phyloP scores from a whole-genome alignment of 2,888 invertebrate genomes.

The Omphaloscelis lunosa region DNA sequence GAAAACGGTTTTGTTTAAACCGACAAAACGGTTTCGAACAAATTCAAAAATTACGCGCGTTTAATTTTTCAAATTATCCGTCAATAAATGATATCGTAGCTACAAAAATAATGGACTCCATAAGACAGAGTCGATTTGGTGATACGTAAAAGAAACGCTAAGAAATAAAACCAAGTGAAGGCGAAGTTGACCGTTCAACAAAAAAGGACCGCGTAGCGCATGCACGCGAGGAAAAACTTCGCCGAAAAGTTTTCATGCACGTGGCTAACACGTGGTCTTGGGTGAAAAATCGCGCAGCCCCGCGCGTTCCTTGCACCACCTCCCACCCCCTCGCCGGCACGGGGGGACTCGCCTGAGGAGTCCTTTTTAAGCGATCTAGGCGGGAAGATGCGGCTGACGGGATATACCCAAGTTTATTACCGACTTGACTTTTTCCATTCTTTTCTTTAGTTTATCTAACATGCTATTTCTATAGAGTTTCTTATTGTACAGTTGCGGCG shows the following conservation, averaged over 20 bases:
- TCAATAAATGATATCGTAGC: slow-evolving; percentile 62
- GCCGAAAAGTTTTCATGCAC: slow-evolving; percentile 85
- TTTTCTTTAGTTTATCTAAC: slow-evolving; percentile 54
- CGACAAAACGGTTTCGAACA: slow-evolving; percentile 71
- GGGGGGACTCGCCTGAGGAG: slow-evolving; percentile 68
- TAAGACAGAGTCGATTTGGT: slow-evolving; percentile 54
- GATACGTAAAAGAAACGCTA: slow-evolving; percentile 62
- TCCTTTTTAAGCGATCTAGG: slow-evolving; percentile 74
- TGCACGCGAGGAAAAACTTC: slow-evolving; percentile 78
- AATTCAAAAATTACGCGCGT: slow-evolving; percentile 69
- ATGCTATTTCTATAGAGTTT: slow-evolving; percentile 60
- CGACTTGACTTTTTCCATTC: slow-evolving; percentile 59
- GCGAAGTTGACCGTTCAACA: slow-evolving; percentile 46
- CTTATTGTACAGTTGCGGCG: slow-evolving; percentile 79
- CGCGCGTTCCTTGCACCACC: slow-evolving; percentile 78
- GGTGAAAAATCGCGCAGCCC: slow-evolving; percentile 88
- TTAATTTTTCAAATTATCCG: slow-evolving; percentile 61
- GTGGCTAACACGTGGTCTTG: slow-evolving; percentile 89
- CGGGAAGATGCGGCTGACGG: slow-evolving; percentile 74
- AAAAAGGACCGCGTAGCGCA: slow-evolving; percentile 65
- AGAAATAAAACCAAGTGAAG: slow-evolving; percentile 58
- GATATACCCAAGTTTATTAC: slow-evolving; percentile 55
- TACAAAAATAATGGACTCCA: slow-evolving; percentile 50
- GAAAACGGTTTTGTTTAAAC: slow-evolving; percentile 72
- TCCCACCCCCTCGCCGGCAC: slow-evolving; percentile 67